Percentiles rank a stretch among this genome's conserved stretches.
Conservation (phyloP, 35 echinoderm and acorn worm genomes). For the Lytechinus pictus region DNA sequence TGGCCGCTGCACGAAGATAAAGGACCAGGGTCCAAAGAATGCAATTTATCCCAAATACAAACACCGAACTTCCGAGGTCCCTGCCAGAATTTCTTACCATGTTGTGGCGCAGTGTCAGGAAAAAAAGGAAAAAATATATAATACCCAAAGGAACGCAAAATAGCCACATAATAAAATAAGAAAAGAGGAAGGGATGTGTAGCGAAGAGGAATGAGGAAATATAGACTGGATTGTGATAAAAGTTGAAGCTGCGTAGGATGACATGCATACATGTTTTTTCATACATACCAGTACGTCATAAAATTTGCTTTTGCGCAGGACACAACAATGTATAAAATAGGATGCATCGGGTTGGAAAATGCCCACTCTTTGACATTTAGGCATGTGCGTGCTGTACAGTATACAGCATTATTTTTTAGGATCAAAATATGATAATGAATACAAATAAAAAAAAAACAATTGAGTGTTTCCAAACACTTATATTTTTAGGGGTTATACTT, state of each 20-base stretch:
- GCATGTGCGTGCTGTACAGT: too few species aligned
- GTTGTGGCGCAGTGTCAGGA: neutral
- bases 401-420: too few species aligned
- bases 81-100: neutral
- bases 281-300: neutral
- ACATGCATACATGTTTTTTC: neutral
- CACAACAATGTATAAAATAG: neutral
- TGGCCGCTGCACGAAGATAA: constrained; percentile 9
- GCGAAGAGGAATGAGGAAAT: neutral
- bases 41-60: constrained; percentile 51
- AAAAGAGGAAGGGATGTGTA: neutral
- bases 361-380: too few species aligned
- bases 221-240: neutral
- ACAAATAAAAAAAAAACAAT: too few species aligned
- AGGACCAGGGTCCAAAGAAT: constrained; percentile 24
- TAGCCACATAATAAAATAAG: neutral
- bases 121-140: neutral
- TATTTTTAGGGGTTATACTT: too few species aligned
- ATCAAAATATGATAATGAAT: too few species aligned
- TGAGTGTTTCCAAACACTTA: too few species aligned
- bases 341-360: neutral
- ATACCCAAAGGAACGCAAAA: neutral
- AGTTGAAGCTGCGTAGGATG: neutral
- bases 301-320: neutral
- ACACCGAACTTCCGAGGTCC: constrained; percentile 29